A percentile compares a stretch with the other conserved stretches of the same genome.
Conservation (phyloP, 2,888 invertebrate species). For the Brachycybe producta region DNA sequence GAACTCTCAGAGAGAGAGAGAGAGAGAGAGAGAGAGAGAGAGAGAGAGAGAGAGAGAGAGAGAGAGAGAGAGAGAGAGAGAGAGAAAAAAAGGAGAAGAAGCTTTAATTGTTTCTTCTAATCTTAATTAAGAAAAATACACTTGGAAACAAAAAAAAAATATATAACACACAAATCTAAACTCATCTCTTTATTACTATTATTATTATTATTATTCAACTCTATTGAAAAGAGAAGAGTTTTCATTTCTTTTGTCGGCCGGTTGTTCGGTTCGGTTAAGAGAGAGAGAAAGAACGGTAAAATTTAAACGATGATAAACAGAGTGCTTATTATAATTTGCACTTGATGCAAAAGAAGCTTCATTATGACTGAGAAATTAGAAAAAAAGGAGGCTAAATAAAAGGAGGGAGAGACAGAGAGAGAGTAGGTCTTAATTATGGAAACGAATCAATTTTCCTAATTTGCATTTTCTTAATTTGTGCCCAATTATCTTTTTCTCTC, state of each 20-base stretch:
- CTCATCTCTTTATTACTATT: too few species aligned
- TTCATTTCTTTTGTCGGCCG: neutral
- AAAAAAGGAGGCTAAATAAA: neutral
- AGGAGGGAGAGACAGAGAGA: neutral
- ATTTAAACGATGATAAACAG: neutral
- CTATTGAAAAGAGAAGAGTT: too few species aligned
- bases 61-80: neutral
- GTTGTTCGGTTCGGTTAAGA: too few species aligned
- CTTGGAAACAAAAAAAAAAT: too few species aligned
- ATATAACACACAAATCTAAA: too few species aligned
- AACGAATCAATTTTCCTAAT: slow-evolving; percentile 13
- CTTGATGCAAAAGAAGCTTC: too few species aligned
- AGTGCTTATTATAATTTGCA: neutral
- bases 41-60: neutral
- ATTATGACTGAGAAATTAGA: too few species aligned
- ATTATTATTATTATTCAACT: too few species aligned
- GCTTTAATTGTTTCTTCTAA: too few species aligned
- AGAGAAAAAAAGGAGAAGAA: neutral
- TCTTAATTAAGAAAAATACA: too few species aligned
- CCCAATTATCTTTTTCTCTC: slow-evolving; percentile 14
- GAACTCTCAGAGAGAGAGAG: too few species aligned
- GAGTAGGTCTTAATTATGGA: slow-evolving; percentile 9
- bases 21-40: slow-evolving; percentile 2
- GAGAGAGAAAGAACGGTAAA: too few species aligned
- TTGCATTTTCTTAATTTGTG: slow-evolving; percentile 12